Base-by-base conservation (phyloP, 2,797 vertebrate species). In the Rhabdophis nuchalis region DNA sequence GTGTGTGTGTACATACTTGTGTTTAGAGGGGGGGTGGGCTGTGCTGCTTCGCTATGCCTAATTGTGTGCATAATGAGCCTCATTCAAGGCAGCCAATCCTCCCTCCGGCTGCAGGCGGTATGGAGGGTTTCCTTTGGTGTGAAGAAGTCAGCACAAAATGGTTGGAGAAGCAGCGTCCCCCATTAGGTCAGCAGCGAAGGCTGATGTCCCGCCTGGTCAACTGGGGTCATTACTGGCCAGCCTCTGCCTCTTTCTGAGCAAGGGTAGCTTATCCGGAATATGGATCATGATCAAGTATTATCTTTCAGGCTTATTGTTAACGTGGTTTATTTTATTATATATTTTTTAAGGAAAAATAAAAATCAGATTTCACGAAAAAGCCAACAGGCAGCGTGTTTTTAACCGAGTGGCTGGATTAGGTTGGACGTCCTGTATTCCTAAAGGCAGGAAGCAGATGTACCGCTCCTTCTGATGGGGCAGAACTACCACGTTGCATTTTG, bases 181-280 rank as follows among this genome's bases (percentile, higher is more conserved):
- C 72, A 90, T 29, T 16, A 16, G 0, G 85, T 85, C 64, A 95
- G 68, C 92, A 85, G 89, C 1, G 56, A n/a, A n/a, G 54, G 20
- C 72, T 85, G 96, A 96, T 93, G 57, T 89, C 89, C 72, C 93
- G 93, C 94, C 94, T 93, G 93, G 94, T 93, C 95, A 94, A 27
- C 46, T 85, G 87, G 20, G 50, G 87, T 10, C 23, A 13, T 82
- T 3, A 1, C 46, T 14, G 10, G 10, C 11, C 29, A 54, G 57
- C 50, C 41, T 52, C 56, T 32, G 2, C 36, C 7, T 16, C n/a
- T 85, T 54, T 53, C 87, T 9, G 50, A 29, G 50, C 23, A 2
- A 25, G 56, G 82, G 25, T 32, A 61, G 46, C n/a, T 85, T 89
- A 12, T 82, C 36, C 46, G 72, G 68, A 20, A 72, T 36, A 18